Conservation (phyloP, 1,140 invertebrate genomes). For the Penaeus indicus region DNA sequence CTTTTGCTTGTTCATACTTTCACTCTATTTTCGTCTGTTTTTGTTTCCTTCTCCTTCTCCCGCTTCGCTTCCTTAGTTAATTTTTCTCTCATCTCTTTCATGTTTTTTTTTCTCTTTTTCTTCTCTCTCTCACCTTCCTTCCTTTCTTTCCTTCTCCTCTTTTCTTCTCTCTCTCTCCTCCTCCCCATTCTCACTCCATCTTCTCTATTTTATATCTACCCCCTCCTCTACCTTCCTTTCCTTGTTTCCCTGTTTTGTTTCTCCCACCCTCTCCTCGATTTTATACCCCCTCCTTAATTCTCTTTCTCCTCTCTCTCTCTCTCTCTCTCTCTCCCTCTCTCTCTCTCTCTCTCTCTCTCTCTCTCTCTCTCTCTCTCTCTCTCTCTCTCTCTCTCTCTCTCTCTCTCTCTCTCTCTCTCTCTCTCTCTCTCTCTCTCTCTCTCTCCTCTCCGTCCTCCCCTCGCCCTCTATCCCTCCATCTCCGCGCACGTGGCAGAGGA, state of each 20-base stretch:
- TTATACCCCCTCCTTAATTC: neutral
- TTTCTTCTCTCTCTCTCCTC: neutral
- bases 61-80: neutral
- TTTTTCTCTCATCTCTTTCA: neutral
- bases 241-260: neutral
- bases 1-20: too few relatives aligned
- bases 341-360: neutral
- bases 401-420: too few relatives aligned
- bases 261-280: neutral
- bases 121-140: neutral
- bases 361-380: neutral
- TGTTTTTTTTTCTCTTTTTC: neutral
- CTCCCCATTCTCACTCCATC: neutral
- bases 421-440: too few relatives aligned
- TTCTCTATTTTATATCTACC: neutral
- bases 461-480: slow-evolving; percentile 21
- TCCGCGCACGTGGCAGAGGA: neutral
- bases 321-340: neutral
- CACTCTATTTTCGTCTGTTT: neutral
- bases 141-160: too few relatives aligned
- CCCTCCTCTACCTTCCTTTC: neutral
- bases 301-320: neutral
- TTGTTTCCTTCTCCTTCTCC: neutral
- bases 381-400: neutral
- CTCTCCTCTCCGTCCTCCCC: slow-evolving; percentile 19